phyloP scores from a whole-genome alignment of 2,113 vertebrate genomes.

The Corythaixoides concolor region DNA sequence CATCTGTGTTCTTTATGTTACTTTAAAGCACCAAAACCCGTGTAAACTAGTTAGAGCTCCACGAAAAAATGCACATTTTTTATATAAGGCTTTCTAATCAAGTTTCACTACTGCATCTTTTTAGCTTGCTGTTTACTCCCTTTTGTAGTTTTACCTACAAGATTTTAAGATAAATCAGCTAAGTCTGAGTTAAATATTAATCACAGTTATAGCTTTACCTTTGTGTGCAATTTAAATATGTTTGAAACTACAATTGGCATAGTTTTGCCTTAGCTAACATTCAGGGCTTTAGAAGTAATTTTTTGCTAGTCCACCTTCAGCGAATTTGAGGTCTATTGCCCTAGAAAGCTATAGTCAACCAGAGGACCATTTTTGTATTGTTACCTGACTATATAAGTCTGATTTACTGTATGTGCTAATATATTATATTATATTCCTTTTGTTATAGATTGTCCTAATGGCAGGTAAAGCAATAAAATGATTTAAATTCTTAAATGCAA shows the following conservation, averaged over 20 bases:
- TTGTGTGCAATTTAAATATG: slow-evolving; percentile 75
- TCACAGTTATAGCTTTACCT: slow-evolving; percentile 78
- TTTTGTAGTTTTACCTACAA: slow-evolving; percentile 77
- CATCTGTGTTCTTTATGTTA: slow-evolving; percentile 41
- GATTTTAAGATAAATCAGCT: slow-evolving; percentile 76
- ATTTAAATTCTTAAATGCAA: slow-evolving; percentile 82
- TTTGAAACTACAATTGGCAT: slow-evolving; percentile 76
- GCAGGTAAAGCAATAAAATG: slow-evolving; percentile 98
- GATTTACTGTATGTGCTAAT: slow-evolving; percentile 91
- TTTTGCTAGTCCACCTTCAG: slow-evolving; percentile 79
- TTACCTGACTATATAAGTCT: slow-evolving; percentile 87
- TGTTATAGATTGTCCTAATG: slow-evolving; percentile 96
- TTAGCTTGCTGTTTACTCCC: slow-evolving; percentile 79
- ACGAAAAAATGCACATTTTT: slow-evolving; percentile 70
- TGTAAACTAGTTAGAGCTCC: slow-evolving; percentile 71
- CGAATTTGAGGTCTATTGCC: slow-evolving; percentile 74
- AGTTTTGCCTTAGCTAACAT: slow-evolving; percentile 85
- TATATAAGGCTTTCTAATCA: slow-evolving; percentile 73
- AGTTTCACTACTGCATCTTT: slow-evolving; percentile 72
- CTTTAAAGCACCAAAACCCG: slow-evolving; percentile 74
- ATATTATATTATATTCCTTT: slow-evolving; percentile 86
- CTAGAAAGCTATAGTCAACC: slow-evolving; percentile 79
- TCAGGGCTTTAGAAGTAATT: slow-evolving; percentile 76
- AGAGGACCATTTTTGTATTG: slow-evolving; percentile 93
- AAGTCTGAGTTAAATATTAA: slow-evolving; percentile 75